phyloP scores from a whole-genome alignment of 2,113 vertebrate genomes.

The Eolophus roseicapilla region DNA sequence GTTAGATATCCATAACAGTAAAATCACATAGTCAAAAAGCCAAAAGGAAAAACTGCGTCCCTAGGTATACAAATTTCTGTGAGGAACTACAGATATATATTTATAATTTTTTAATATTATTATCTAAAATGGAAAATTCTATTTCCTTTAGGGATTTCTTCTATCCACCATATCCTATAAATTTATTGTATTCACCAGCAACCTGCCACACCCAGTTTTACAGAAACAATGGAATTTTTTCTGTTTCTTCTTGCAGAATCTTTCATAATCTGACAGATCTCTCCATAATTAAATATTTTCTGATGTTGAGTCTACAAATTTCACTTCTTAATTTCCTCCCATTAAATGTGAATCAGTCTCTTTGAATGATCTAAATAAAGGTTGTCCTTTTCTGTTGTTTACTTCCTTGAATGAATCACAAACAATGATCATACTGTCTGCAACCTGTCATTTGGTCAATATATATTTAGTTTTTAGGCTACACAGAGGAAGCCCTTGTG shows the following conservation, averaged over 20 bases:
- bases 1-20: not conserved
- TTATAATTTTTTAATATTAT: not conserved
- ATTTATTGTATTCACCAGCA: not conserved
- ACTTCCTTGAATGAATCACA: not conserved
- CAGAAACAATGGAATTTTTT: not conserved
- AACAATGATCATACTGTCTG: not conserved
- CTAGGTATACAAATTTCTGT: not conserved
- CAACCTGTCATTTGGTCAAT: slow-evolving; percentile 2
- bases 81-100: rapidly evolving
- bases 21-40: rapidly evolving
- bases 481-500: not conserved
- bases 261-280: not conserved
- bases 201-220: not conserved
- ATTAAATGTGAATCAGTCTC: not conserved
- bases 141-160: not conserved
- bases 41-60: not conserved
- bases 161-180: rapidly evolving
- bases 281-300: not conserved
- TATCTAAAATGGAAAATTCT: not conserved
- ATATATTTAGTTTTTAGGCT: not conserved
- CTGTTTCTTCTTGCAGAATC: not conserved
- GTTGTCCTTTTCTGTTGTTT: not conserved
- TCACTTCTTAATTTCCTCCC: not conserved
- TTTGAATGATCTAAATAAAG: not conserved
- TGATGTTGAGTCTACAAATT: not conserved